phyloP scores from a whole-genome alignment of 2,888 invertebrate species.

The Ephialtes manifestator region DNA sequence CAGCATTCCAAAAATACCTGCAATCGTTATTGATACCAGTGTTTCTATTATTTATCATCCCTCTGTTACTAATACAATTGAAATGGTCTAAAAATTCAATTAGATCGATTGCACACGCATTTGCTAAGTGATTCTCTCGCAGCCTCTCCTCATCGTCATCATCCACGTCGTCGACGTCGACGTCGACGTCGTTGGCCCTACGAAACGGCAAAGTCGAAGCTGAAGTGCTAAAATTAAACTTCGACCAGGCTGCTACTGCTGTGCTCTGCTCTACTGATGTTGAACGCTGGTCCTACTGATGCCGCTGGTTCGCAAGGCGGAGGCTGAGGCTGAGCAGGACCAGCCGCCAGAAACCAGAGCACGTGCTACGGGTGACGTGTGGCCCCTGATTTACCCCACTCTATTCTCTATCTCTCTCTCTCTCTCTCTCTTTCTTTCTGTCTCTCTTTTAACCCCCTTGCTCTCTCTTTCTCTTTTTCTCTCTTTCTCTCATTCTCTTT shows the following conservation, averaged over 20 bases:
- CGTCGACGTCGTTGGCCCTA: conserved; percentile 49
- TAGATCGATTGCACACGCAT: conserved; percentile 13
- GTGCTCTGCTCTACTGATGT: conserved; percentile 49
- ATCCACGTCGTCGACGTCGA: conserved; percentile 34
- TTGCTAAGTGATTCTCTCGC: not conserved
- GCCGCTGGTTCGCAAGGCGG: conserved; percentile 62
- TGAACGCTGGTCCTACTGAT: conserved; percentile 29
- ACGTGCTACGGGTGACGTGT: conserved; percentile 84
- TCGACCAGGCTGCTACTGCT: conserved; percentile 63
- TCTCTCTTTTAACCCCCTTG: conserved; percentile 15
- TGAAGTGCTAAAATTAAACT: conserved; percentile 67
- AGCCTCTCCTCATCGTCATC: conserved; percentile 5
- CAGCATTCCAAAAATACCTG: not conserved
- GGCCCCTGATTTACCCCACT: conserved; percentile 76
- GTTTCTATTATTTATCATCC: not conserved
- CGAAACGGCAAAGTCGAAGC: conserved; percentile 63
- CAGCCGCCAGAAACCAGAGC: conserved; percentile 84
- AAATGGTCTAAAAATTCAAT: not conserved
- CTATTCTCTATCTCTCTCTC: conserved; percentile 55
- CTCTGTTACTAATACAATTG: not conserved
- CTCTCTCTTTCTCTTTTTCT: not conserved
- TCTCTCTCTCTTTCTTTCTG: not conserved
- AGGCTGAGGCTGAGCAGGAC: conserved; percentile 78
- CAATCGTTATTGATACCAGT: not conserved
- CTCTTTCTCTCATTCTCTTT: not conserved